Percentiles rank a stretch among this genome's conserved stretches.
These are phyloP conservation scores for Microplitis manilae DNA, from an alignment of 2,888 invertebrate genomes.

Conservation along the genomic window DNA sequence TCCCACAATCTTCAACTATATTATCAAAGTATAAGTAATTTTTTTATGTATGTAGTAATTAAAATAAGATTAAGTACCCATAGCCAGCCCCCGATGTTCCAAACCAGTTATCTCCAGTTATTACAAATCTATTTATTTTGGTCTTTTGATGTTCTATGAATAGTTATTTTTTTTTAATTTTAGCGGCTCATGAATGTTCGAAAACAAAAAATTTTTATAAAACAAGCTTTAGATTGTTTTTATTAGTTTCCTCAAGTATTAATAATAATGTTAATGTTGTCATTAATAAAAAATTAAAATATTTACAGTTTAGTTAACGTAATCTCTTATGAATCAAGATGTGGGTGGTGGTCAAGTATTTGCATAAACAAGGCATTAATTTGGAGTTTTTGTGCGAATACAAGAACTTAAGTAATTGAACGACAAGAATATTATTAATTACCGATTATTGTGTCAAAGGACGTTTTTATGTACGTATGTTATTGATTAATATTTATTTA, in stretches of 20 bases:
- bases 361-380: slow-evolving; percentile 87
- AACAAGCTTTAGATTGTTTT: too few relatives aligned
- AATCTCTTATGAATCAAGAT: slow-evolving; percentile 88
- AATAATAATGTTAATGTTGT: slow-evolving; percentile 4
- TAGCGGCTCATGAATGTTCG: too few relatives aligned
- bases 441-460: slow-evolving; percentile 99
- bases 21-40: too few relatives aligned
- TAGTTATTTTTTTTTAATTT: too few relatives aligned
- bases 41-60: too few relatives aligned
- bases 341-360: slow-evolving; percentile 91
- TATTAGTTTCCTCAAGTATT: background rate
- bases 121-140: too few relatives aligned
- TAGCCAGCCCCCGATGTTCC: too few relatives aligned
- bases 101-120: too few relatives aligned
- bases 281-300: slow-evolving; percentile 45
- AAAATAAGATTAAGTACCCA: too few relatives aligned
- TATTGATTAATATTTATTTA: background rate
- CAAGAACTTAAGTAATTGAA: slow-evolving; percentile 91
- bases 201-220: too few relatives aligned
- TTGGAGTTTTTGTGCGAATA: slow-evolving; percentile 89
- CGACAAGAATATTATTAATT: slow-evolving; percentile 90
- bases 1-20: too few relatives aligned
- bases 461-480: slow-evolving; percentile 88
- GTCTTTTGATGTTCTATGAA: too few relatives aligned
- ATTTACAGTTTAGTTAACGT: slow-evolving; percentile 90